A percentile compares a stretch with the other conserved stretches of the same genome.
Evolutionary conservation across 2,113 vertebrate genomes (phyloP).

Genomic region (Tricholaema leucomelas): DNA sequence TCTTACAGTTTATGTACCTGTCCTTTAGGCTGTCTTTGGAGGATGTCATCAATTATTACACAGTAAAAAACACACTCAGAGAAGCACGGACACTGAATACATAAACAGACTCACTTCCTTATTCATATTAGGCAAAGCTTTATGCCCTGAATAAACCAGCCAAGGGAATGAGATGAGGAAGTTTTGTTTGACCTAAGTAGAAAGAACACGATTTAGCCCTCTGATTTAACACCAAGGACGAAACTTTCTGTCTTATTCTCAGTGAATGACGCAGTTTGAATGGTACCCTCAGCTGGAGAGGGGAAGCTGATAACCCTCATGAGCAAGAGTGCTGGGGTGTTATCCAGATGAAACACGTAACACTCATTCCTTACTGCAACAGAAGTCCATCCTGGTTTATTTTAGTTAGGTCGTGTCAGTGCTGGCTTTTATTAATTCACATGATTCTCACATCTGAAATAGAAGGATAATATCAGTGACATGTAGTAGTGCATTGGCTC

Average conservation of each 20-base stretch:
- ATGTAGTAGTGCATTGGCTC: background rate
- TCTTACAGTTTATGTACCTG: background rate
- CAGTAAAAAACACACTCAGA: background rate
- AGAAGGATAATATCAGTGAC: constrained; percentile 20
- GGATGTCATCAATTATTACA: constrained; percentile 2
- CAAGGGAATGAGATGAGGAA: background rate
- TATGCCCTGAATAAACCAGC: background rate
- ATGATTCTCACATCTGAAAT: constrained; percentile 39
- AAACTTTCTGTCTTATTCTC: background rate
- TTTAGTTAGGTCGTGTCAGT: constrained; percentile 19
- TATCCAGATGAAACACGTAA: background rate
- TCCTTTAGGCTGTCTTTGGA: constrained; percentile 11
- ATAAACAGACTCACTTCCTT: background rate
- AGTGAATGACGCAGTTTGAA: background rate
- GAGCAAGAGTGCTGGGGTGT: background rate
- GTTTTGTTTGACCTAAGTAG: background rate
- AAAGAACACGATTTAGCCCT: background rate
- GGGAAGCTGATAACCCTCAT: background rate
- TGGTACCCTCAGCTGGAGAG: background rate
- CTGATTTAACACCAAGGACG: background rate
- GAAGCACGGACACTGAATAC: background rate
- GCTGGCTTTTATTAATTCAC: constrained; percentile 48
- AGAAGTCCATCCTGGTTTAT: constrained; percentile 32
- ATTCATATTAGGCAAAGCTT: background rate
- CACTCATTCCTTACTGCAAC: background rate